These are phyloP conservation scores for Lates calcarifer DNA, from an alignment of 2,113 vertebrate species.

Conservation along the genomic window DNA sequence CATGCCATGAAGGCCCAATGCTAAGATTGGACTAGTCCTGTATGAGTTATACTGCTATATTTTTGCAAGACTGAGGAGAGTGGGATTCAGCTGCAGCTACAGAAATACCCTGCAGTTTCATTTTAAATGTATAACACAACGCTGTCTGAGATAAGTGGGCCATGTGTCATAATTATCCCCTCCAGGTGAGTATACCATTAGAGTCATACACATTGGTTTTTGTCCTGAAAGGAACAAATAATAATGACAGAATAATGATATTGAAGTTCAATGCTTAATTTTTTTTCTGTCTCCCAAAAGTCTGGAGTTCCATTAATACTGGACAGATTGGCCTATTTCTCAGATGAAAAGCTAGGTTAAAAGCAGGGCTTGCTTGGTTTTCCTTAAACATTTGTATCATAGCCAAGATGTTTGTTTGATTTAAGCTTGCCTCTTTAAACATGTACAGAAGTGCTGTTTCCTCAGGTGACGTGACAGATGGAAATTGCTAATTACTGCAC, in stretches of 20 bases:
- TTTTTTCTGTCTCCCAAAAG: constrained; percentile 38
- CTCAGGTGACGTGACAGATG: constrained; percentile 72
- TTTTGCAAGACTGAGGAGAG: constrained; percentile 32
- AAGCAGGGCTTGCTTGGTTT: constrained; percentile 51
- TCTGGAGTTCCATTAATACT: constrained; percentile 46
- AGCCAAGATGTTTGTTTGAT: constrained; percentile 55
- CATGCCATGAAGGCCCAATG: background rate
- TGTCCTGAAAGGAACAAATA: constrained; percentile 61
- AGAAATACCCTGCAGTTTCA: constrained; percentile 42
- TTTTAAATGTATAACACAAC: constrained; percentile 61
- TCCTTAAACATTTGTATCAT: constrained; percentile 42
- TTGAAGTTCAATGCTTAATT: constrained; percentile 58
- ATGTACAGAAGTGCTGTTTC: constrained; percentile 38
- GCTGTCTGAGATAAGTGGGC: constrained; percentile 64
- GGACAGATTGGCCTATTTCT: constrained; percentile 28
- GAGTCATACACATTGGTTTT: constrained; percentile 30
- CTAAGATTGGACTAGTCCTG: constrained; percentile 11
- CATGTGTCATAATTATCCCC: constrained; percentile 72
- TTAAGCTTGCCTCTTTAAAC: constrained; percentile 48
- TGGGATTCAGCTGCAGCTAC: constrained; percentile 28
- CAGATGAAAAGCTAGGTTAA: constrained; percentile 54
- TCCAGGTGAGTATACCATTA: constrained; percentile 50
- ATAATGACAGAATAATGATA: constrained; percentile 61
- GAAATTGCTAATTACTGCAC: constrained; percentile 65
- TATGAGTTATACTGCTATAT: background rate